phyloP scores from a whole-genome alignment of 1,140 invertebrate species.

The Metopolophium dirhodum region DNA sequence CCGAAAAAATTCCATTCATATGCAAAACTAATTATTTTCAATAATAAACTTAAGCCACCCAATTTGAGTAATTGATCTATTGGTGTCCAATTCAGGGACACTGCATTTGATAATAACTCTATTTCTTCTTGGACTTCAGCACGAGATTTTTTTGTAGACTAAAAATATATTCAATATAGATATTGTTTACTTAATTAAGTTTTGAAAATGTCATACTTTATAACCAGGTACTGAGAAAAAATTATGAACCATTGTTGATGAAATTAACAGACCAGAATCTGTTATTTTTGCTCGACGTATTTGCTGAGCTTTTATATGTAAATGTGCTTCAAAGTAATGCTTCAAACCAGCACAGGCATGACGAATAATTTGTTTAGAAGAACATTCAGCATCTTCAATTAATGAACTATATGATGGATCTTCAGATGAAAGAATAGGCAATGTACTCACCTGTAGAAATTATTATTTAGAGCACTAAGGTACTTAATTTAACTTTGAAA shows the following conservation, averaged over 20 bases:
- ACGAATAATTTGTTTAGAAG: conserved; percentile 88
- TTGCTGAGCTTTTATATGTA: conserved; percentile 83
- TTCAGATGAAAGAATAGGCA: conserved; percentile 76
- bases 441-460: conserved; percentile 76
- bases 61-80: conserved; percentile 85
- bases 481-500: neutral
- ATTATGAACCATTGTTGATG: conserved; percentile 52
- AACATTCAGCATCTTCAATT: conserved; percentile 85
- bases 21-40: conserved; percentile 87
- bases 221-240: conserved; percentile 67
- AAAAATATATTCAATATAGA: conserved; percentile 52
- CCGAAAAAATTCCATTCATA: conserved; percentile 92
- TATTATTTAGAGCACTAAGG: neutral
- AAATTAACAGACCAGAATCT: conserved; percentile 62
- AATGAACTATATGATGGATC: conserved; percentile 71
- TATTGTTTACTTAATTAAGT: neutral
- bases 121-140: conserved; percentile 86
- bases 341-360: conserved; percentile 91
- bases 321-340: conserved; percentile 90
- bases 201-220: conserved; percentile 65
- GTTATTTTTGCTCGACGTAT: conserved; percentile 71
- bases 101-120: conserved; percentile 78
- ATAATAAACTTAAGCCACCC: conserved; percentile 81
- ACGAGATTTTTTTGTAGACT: conserved; percentile 73
- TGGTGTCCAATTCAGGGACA: conserved; percentile 83